Conservation (phyloP, 1,140 invertebrate species). For the Drosophila nasuta region DNA sequence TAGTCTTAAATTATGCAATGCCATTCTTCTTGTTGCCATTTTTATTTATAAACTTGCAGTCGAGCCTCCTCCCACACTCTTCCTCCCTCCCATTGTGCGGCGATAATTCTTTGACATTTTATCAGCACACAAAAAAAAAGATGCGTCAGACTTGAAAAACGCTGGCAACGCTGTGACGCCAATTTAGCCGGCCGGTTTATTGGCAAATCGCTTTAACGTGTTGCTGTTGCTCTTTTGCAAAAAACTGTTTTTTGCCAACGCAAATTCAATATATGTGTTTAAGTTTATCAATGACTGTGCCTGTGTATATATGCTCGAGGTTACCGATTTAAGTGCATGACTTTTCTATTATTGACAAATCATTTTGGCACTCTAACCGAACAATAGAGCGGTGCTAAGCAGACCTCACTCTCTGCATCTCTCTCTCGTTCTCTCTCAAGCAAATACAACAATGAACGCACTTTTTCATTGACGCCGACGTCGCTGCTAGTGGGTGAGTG, state of each 20-base stretch:
- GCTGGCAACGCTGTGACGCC: slow-evolving; percentile 36
- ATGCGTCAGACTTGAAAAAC: slow-evolving; percentile 26
- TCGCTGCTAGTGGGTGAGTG: slow-evolving; percentile 32
- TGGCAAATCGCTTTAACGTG: slow-evolving; percentile 13
- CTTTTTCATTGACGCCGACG: slow-evolving; percentile 49
- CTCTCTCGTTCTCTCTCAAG: background rate
- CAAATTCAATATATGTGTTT: background rate
- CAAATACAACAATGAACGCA: slow-evolving; percentile 38
- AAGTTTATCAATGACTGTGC: slow-evolving; percentile 8
- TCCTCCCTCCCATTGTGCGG: background rate
- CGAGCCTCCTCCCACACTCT: background rate
- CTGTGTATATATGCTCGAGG: slow-evolving; percentile 24
- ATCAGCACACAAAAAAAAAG: slow-evolving; percentile 38
- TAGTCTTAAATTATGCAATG: slow-evolving; percentile 49
- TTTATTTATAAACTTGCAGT: slow-evolving; percentile 41
- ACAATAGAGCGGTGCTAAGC: slow-evolving; percentile 34
- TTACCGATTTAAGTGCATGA: slow-evolving; percentile 37
- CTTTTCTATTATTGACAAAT: slow-evolving; percentile 58
- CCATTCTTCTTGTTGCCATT: slow-evolving; percentile 28
- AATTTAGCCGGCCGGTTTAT: slow-evolving; percentile 50
- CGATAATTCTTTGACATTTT: slow-evolving; percentile 54
- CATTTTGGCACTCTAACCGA: slow-evolving; percentile 50
- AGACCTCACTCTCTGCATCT: slow-evolving; percentile 7
- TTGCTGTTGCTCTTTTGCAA: slow-evolving; percentile 37
- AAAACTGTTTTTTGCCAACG: slow-evolving; percentile 33